These are phyloP conservation scores for Ptyas mucosa DNA, from an alignment of 2,113 vertebrate species.

Conservation along the genomic window DNA sequence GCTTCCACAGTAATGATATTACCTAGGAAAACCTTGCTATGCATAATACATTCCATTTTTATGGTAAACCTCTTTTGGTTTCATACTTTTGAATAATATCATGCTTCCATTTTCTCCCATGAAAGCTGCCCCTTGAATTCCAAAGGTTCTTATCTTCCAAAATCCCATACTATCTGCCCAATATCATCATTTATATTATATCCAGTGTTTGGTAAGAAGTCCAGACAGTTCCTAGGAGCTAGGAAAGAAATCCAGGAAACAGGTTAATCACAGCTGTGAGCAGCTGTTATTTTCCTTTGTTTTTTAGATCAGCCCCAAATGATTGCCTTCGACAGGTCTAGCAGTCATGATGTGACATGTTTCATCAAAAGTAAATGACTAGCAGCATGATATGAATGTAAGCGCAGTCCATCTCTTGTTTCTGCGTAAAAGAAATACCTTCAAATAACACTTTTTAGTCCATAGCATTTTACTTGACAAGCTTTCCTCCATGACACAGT, in stretches of 20 bases:
- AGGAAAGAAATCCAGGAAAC: not conserved
- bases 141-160: not conserved
- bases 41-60: not conserved
- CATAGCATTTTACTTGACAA: fast-evolving
- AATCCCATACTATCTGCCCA: not conserved
- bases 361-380: not conserved
- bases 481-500: not conserved
- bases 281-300: not conserved
- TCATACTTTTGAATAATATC: not conserved
- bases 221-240: not conserved
- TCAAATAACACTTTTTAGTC: not conserved
- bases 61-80: not conserved
- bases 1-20: not conserved
- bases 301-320: not conserved
- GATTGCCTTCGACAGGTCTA: not conserved
- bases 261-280: not conserved
- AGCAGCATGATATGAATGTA: not conserved
- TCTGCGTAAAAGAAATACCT: not conserved
- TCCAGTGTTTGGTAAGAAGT: not conserved
- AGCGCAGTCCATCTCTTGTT: not conserved
- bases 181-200: not conserved
- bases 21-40: not conserved
- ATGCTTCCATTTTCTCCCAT: not conserved
- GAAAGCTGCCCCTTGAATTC: not conserved
- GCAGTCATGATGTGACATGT: not conserved